phyloP scores from a whole-genome alignment of 2,797 vertebrate genomes.

The Fratercula arctica region DNA sequence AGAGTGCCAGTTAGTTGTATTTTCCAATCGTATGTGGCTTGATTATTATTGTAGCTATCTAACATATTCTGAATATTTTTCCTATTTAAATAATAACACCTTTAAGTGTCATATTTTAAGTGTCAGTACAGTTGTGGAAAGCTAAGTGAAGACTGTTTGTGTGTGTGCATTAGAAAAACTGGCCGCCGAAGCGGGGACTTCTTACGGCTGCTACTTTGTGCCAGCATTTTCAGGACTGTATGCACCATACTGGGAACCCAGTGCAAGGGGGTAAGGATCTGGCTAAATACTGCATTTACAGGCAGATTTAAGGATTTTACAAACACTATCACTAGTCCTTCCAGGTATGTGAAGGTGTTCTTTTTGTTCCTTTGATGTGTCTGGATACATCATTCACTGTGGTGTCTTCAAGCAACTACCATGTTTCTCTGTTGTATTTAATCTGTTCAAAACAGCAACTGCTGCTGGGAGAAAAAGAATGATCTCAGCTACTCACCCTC shows the following conservation, averaged over 20 bases:
- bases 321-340: not conserved
- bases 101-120: not conserved
- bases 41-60: not conserved
- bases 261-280: slow-evolving; percentile 89
- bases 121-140: not conserved
- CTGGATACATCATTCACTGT: not conserved
- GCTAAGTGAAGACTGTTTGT: not conserved
- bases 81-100: not conserved
- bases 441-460: not conserved
- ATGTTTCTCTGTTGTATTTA: not conserved
- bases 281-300: not conserved
- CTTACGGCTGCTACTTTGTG: slow-evolving; percentile 97
- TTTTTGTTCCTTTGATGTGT: not conserved
- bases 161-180: slow-evolving; percentile 83
- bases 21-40: not conserved
- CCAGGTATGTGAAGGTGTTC: not conserved
- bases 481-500: not conserved
- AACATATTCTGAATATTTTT: not conserved
- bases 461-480: not conserved
- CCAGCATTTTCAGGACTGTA: slow-evolving; percentile 97
- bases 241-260: slow-evolving; percentile 98
- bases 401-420: not conserved
- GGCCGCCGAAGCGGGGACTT: slow-evolving; percentile 91
- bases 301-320: not conserved
- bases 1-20: not conserved